phyloP scores from a whole-genome alignment of 2,797 vertebrate genomes.

The Thaleichthys pacificus region DNA sequence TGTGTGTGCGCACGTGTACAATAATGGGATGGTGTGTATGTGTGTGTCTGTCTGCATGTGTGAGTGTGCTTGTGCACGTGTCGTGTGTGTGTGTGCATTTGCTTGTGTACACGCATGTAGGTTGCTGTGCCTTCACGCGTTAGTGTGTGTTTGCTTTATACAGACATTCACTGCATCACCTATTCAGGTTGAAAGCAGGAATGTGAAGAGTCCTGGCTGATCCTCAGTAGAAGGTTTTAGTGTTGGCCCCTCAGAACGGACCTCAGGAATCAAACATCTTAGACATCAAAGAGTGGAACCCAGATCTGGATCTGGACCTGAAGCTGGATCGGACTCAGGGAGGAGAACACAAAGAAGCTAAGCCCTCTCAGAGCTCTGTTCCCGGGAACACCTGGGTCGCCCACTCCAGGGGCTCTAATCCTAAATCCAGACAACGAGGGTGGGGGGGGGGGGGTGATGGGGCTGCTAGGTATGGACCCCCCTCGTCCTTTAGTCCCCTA shows the following conservation, averaged over 20 bases:
- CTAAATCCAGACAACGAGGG: slow-evolving; percentile 66
- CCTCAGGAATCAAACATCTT: neutral
- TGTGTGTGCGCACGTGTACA: no score
- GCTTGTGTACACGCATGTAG: neutral
- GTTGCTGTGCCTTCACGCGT: neutral
- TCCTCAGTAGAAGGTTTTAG: slow-evolving; percentile 7
- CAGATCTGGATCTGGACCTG: no score
- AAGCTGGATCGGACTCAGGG: neutral
- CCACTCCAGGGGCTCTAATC: slow-evolving; percentile 32
- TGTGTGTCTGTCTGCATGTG: neutral
- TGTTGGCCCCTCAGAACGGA: slow-evolving; percentile 1
- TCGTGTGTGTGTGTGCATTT: slow-evolving; percentile 13
- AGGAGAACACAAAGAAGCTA: slow-evolving; percentile 34
- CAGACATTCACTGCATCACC: no score
- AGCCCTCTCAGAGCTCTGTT: slow-evolving; percentile 36
- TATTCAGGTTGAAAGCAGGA: no score
- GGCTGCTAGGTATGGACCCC: slow-evolving; percentile 37
- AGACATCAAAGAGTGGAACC: neutral
- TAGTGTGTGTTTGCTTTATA: neutral
- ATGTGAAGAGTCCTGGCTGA: slow-evolving; percentile 10
- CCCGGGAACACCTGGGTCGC: slow-evolving; percentile 57
- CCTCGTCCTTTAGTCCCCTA: slow-evolving; percentile 53
- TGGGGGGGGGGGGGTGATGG: slow-evolving; percentile 32
- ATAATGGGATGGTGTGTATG: neutral
- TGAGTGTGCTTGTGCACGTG: neutral